Evolutionary conservation across 2,113 vertebrate genomes (phyloP).

Genomic region (Chlorodrepanis virens): DNA sequence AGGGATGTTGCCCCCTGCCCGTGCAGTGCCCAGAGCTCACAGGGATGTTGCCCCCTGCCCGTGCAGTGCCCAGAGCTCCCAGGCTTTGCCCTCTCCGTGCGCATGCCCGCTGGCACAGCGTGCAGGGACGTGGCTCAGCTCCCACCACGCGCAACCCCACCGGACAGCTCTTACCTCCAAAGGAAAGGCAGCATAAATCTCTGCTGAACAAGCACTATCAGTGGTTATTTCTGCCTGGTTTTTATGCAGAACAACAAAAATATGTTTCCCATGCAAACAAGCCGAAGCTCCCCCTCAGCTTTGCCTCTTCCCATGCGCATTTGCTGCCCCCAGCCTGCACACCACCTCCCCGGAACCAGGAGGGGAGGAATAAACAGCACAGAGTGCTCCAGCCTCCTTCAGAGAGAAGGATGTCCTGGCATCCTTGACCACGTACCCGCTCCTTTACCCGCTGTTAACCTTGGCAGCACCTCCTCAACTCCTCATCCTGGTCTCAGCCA

Average conservation of each 20-base stretch:
- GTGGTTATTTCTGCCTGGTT: neutral
- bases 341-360: neutral
- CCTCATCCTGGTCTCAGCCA: neutral
- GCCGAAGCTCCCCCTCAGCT: constrained; percentile 7
- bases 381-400: neutral
- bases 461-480: neutral
- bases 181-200: neutral
- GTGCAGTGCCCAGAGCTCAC: no score
- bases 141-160: neutral
- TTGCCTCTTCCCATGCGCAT: neutral
- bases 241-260: neutral
- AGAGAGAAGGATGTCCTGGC: neutral
- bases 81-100: neutral
- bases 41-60: neutral
- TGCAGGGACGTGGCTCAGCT: neutral
- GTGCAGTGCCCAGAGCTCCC: neutral
- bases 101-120: accelerated
- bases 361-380: neutral
- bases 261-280: neutral
- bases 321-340: neutral
- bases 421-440: neutral
- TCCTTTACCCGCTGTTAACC: neutral
- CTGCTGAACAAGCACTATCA: neutral
- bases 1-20: neutral
- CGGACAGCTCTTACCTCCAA: neutral